phyloP scores from a whole-genome alignment of 2,797 vertebrate species.

The Lutjanus argentimaculatus region DNA sequence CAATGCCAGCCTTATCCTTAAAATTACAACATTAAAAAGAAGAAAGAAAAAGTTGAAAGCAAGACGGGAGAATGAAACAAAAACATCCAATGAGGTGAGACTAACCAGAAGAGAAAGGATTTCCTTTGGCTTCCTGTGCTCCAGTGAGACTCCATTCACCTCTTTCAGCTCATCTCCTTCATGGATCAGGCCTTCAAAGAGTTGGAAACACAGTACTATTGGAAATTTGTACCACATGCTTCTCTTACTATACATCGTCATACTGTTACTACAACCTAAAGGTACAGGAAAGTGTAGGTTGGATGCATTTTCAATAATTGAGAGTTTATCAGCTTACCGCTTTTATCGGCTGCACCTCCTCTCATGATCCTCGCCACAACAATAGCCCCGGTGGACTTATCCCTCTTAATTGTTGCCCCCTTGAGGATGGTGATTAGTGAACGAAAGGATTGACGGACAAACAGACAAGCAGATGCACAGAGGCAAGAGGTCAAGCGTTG shows the following conservation, averaged over 20 bases:
- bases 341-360: slow-evolving; percentile 94
- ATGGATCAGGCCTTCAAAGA: slow-evolving; percentile 91
- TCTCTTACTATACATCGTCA: background rate
- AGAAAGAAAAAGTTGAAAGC: background rate
- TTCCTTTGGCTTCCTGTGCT: slow-evolving; percentile 93
- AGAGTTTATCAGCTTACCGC: slow-evolving; percentile 83
- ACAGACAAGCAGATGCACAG: slow-evolving; percentile 29
- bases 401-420: slow-evolving; percentile 95
- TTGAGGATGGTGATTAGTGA: slow-evolving; percentile 27
- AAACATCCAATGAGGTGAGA: slow-evolving; percentile 14
- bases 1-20: background rate
- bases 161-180: slow-evolving; percentile 95
- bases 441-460: slow-evolving; percentile 23
- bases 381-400: slow-evolving; percentile 90
- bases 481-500: slow-evolving; percentile 34
- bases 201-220: slow-evolving; percentile 20
- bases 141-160: slow-evolving; percentile 93
- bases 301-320: background rate
- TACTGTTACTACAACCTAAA: background rate
- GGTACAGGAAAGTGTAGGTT: background rate
- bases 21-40: background rate
- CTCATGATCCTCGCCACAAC: slow-evolving; percentile 94
- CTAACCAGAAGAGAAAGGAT: slow-evolving; percentile 93
- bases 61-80: background rate
- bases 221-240: slow-evolving; percentile 14